These are phyloP conservation scores for Rutpela maculata DNA, from an alignment of 2,888 invertebrate species.

Conservation along the genomic window DNA sequence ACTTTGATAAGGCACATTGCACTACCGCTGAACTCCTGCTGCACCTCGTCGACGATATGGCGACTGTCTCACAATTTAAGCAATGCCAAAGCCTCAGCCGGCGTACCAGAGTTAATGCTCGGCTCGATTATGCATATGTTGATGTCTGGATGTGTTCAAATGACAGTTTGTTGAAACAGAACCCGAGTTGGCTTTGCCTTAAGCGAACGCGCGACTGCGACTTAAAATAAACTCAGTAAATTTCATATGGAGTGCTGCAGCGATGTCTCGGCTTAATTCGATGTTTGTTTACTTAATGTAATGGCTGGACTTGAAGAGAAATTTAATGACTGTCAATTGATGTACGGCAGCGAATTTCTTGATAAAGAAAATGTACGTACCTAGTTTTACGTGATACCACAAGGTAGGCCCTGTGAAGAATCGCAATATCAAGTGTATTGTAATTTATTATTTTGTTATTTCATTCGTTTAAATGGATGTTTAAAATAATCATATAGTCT, in stretches of 20 bases:
- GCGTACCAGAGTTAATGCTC: constrained; percentile 4
- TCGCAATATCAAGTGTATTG: too few species aligned
- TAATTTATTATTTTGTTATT: too few species aligned
- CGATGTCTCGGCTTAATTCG: constrained; percentile 31
- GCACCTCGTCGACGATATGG: constrained; percentile 32
- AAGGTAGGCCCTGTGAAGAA: background rate
- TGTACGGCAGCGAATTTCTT: background rate
- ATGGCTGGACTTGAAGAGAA: constrained; percentile 29
- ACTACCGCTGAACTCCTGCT: constrained; percentile 33
- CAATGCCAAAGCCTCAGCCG: constrained; percentile 14
- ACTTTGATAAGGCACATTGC: constrained; percentile 39
- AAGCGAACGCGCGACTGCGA: constrained; percentile 62
- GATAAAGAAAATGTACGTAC: background rate
- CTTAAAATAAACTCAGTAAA: constrained; percentile 64
- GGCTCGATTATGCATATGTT: constrained; percentile 42
- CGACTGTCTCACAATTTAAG: constrained; percentile 29
- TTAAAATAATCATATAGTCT: too few species aligned
- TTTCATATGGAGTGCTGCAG: constrained; percentile 36
- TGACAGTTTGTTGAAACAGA: constrained; percentile 50
- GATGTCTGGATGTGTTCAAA: constrained; percentile 39
- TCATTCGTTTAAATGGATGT: too few species aligned
- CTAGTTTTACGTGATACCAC: background rate
- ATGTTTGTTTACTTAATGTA: constrained; percentile 41
- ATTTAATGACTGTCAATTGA: constrained; percentile 35
- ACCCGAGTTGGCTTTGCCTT: constrained; percentile 55